phyloP scores from a whole-genome alignment of 1,140 invertebrate species.

The Notospermus geniculatus region DNA sequence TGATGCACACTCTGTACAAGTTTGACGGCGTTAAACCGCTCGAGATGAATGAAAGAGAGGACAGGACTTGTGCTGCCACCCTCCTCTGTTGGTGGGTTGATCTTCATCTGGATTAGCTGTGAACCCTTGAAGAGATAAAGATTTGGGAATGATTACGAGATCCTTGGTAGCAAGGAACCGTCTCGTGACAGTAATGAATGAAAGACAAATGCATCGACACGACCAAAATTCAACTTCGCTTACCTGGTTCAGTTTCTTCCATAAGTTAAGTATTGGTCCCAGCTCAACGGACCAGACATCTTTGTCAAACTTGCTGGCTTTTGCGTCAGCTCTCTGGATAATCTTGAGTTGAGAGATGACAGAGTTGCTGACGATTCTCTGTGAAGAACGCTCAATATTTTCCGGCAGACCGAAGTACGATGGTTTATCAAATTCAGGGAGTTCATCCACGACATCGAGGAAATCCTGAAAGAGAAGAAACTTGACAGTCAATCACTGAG shows the following conservation, averaged over 20 bases:
- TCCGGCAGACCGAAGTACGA: conserved; percentile 75
- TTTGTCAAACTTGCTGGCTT: conserved; percentile 56
- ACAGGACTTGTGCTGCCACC: conserved; percentile 55
- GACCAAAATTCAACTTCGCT: conserved; percentile 4
- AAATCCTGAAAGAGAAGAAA: conserved; percentile 58
- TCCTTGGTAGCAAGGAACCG: too few species aligned
- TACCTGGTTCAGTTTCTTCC: conserved; percentile 73
- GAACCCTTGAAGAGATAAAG: conserved; percentile 34
- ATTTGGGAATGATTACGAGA: too few species aligned
- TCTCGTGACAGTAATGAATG: too few species aligned
- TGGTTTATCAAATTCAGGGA: conserved; percentile 70
- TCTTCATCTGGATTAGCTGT: conserved; percentile 48
- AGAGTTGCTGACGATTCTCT: conserved; percentile 66
- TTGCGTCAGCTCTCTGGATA: conserved; percentile 47
- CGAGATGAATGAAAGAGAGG: conserved; percentile 60
- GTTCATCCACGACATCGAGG: conserved; percentile 61
- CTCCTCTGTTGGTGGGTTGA: conserved; percentile 38
- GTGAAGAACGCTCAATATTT: conserved; percentile 77
- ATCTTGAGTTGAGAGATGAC: conserved; percentile 66
- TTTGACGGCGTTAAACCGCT: conserved; percentile 60
- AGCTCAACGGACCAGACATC: conserved; percentile 64
- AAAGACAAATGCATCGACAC: background rate
- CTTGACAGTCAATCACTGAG: conserved; percentile 21
- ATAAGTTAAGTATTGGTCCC: conserved; percentile 68
- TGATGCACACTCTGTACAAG: conserved; percentile 59